Percentiles rank a stretch among this genome's conserved stretches.
Evolutionary conservation across 2,888 invertebrate species (phyloP).

Genomic region (Camponotus fellah): DNA sequence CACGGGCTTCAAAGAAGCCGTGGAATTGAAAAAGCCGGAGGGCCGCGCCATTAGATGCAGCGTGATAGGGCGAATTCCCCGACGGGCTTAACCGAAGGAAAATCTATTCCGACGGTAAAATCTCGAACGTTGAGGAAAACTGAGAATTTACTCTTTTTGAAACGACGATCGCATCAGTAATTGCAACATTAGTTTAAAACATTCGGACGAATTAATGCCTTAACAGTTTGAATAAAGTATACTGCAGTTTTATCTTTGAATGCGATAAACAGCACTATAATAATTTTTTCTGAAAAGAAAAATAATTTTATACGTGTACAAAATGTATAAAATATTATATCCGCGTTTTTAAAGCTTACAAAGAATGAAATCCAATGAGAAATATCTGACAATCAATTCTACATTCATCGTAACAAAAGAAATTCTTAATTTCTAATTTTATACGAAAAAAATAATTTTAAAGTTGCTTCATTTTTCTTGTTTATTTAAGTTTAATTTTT

Average conservation of each 20-base stretch:
- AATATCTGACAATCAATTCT: not conserved
- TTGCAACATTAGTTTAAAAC: not conserved
- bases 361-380: not conserved
- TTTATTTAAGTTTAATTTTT: not conserved
- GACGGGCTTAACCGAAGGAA: conserved; percentile 35
- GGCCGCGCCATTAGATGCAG: conserved; percentile 67
- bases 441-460: not conserved
- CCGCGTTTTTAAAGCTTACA: not conserved
- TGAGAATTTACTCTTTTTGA: conserved; percentile 16
- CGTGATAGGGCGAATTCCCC: conserved; percentile 71
- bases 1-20: conserved; percentile 78
- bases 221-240: not conserved
- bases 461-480: not conserved
- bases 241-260: not conserved
- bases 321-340: not conserved
- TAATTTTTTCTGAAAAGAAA: not conserved
- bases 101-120: conserved; percentile 38
- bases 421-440: not conserved
- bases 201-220: not conserved
- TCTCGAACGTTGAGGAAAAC: conserved; percentile 25
- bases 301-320: not conserved
- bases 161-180: not conserved
- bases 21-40: conserved; percentile 69
- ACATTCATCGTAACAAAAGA: not conserved
- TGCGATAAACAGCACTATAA: not conserved